These are phyloP conservation scores for Miniopterus natalensis DNA, from an alignment of 2,113 vertebrate genomes.

Conservation along the genomic window DNA sequence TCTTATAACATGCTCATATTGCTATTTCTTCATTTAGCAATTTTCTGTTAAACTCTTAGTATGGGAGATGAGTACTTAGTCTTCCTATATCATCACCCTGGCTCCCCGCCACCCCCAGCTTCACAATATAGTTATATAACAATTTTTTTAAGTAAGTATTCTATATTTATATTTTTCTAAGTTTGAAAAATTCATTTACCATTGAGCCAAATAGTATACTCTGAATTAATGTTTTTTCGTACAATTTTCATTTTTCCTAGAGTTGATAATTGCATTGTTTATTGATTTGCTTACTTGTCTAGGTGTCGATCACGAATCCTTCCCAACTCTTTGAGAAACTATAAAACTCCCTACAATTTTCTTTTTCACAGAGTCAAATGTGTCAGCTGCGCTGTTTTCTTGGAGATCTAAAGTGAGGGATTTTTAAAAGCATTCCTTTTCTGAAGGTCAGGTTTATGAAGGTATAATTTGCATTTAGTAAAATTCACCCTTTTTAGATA, in stretches of 20 bases:
- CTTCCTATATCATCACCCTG: not conserved
- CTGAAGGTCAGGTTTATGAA: slow-evolving; percentile 16
- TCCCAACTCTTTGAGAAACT: slow-evolving; percentile 19
- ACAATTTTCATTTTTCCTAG: slow-evolving; percentile 30
- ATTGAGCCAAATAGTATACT: not conserved
- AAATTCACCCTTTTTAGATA: not conserved
- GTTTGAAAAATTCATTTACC: slow-evolving; percentile 32
- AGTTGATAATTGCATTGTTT: slow-evolving; percentile 25
- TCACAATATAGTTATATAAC: not conserved
- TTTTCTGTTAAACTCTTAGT: not conserved
- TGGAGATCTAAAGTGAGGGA: not conserved
- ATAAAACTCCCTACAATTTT: not conserved
- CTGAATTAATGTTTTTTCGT: slow-evolving; percentile 23
- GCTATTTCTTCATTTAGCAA: slow-evolving; percentile 34
- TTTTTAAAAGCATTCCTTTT: not conserved
- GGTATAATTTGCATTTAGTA: not conserved
- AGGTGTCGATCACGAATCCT: not conserved
- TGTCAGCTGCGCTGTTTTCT: not conserved
- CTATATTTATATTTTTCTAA: slow-evolving; percentile 37
- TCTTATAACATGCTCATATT: not conserved
- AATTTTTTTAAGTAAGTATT: slow-evolving; percentile 35
- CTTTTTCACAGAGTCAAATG: not conserved
- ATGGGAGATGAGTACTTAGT: not conserved
- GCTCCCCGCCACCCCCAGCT: not conserved
- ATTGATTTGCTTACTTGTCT: slow-evolving; percentile 50